A percentile compares a stretch with the other conserved stretches of the same genome.
Evolutionary conservation across 2,888 invertebrate species (phyloP).

Genomic region (Periphyllus acericola): DNA sequence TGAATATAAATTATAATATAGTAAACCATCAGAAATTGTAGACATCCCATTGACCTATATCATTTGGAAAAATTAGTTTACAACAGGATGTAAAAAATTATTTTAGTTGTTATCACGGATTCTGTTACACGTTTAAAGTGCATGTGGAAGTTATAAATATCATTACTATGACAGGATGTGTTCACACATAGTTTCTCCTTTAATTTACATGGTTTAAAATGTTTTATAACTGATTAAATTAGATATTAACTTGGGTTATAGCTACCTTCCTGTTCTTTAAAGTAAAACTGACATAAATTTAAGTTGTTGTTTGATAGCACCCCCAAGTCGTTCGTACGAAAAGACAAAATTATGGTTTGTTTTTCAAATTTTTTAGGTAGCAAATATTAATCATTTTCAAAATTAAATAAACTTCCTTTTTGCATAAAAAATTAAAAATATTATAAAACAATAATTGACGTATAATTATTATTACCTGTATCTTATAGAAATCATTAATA

Average conservation of each 20-base stretch:
- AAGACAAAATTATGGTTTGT: neutral
- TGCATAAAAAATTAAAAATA: neutral
- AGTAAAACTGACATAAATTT: slow-evolving; percentile 4
- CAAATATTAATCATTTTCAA: neutral
- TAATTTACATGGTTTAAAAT: slow-evolving; percentile 12
- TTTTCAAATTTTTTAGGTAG: neutral
- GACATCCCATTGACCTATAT: neutral
- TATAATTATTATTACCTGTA: no score
- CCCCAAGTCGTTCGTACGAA: neutral
- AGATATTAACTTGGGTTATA: slow-evolving; percentile 15
- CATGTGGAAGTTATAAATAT: slow-evolving; percentile 6
- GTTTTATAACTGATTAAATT: slow-evolving; percentile 44
- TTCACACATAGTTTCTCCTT: neutral
- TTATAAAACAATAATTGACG: neutral
- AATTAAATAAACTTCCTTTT: neutral
- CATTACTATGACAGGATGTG: slow-evolving; percentile 18
- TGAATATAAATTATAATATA: no score
- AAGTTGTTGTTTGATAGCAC: neutral
- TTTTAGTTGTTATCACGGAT: neutral
- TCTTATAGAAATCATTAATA: neutral
- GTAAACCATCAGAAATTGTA: neutral
- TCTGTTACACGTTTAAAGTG: slow-evolving; percentile 6
- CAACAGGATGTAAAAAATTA: neutral
- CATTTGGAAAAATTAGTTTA: neutral
- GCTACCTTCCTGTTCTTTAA: neutral